phyloP scores from a whole-genome alignment of 1,140 invertebrate genomes.

The Bombus haemorrhoidalis region DNA sequence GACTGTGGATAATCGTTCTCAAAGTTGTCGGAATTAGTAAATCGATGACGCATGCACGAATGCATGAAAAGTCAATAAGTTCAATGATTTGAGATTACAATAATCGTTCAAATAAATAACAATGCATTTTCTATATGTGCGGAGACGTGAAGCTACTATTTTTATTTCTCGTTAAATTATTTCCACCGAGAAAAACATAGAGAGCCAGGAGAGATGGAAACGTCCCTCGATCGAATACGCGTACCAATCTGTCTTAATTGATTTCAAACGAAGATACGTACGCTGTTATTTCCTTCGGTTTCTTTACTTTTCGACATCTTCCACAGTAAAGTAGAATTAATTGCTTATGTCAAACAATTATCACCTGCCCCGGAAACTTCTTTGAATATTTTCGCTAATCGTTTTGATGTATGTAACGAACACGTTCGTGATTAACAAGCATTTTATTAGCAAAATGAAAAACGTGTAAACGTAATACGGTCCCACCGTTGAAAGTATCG shows the following conservation, averaged over 20 bases:
- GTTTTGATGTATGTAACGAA: not conserved
- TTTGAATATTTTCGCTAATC: not conserved
- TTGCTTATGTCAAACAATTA: not conserved
- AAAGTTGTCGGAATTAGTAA: constrained; percentile 2
- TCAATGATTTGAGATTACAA: constrained; percentile 1
- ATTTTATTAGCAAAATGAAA: not conserved
- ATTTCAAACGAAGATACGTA: not conserved
- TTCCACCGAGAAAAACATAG: not conserved
- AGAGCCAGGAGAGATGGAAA: not conserved
- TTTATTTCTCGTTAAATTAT: not conserved
- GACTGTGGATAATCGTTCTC: constrained; percentile 11
- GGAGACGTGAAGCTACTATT: not conserved
- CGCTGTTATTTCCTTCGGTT: not conserved
- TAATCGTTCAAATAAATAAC: not conserved
- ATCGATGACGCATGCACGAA: constrained; percentile 11
- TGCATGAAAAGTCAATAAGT: constrained; percentile 3
- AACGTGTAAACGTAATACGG: constrained; percentile 21
- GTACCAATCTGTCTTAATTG: too few species aligned
- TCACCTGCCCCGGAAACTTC: not conserved
- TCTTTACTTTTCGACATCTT: not conserved
- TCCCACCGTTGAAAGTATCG: not conserved
- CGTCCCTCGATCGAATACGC: not conserved
- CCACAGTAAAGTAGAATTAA: not conserved
- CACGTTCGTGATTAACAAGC: not conserved
- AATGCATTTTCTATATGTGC: not conserved